These are phyloP conservation scores for Clostera curtula DNA, from an alignment of 2,888 invertebrate genomes.

Conservation along the genomic window DNA sequence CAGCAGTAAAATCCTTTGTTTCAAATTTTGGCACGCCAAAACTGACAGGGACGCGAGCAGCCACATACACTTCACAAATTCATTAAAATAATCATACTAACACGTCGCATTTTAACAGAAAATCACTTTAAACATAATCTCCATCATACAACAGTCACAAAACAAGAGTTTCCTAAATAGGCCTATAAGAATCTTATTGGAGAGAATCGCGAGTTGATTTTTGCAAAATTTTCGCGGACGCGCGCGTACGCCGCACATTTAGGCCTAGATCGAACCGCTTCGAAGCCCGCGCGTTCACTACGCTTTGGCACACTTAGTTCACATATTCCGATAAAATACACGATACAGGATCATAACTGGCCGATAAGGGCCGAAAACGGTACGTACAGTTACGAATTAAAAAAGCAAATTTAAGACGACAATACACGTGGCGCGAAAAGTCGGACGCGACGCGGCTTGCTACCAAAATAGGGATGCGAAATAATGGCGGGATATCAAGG, in stretches of 20 bases:
- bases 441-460: too few species aligned
- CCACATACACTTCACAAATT: not conserved
- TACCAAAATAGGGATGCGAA: too few species aligned
- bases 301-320: not conserved
- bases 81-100: not conserved
- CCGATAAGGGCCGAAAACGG: constrained; percentile 2
- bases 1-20: not conserved
- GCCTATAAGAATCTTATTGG: constrained; percentile 7
- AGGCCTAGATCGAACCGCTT: not conserved
- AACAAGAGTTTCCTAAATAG: constrained; percentile 4
- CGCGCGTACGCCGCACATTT: not conserved
- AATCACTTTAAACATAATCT: not conserved
- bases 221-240: constrained; percentile 2
- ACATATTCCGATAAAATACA: not conserved
- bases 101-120: not conserved
- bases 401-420: too few species aligned
- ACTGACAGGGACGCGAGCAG: not conserved
- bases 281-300: not conserved
- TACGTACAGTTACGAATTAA: too few species aligned
- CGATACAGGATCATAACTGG: not conserved
- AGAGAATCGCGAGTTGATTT: constrained; percentile 1
- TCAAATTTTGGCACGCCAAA: not conserved
- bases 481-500: too few species aligned
- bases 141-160: not conserved
- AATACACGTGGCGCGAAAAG: too few species aligned